Evolutionary conservation across 2,888 invertebrate genomes (phyloP).

Genomic region (Coleophora deauratella): DNA sequence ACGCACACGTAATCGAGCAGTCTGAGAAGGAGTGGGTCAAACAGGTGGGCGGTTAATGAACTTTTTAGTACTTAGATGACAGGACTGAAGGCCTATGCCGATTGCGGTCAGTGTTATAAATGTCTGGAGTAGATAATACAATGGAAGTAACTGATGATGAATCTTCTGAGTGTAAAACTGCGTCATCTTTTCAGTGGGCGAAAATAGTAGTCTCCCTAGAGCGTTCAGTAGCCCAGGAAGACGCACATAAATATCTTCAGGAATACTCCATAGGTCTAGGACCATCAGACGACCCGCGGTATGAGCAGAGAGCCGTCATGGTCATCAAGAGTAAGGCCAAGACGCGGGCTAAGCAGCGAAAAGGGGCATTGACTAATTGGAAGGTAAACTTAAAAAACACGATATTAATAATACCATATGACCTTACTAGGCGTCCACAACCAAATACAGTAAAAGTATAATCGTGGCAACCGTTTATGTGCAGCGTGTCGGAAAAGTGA

Average conservation of each 20-base stretch:
- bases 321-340: conserved; percentile 98
- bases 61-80: no score
- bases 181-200: conserved; percentile 90
- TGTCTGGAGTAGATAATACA: no score
- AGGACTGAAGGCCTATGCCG: no score
- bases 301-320: conserved; percentile 95
- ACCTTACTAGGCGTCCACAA: no score
- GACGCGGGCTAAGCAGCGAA: conserved; percentile 95
- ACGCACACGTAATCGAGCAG: conserved; percentile 97
- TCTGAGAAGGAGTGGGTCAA: conserved; percentile 99
- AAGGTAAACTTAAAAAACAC: conserved; percentile 77
- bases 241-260: conserved; percentile 92
- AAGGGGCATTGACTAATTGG: conserved; percentile 97
- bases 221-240: conserved; percentile 91
- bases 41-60: conserved; percentile 71
- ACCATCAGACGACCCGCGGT: conserved; percentile 86
- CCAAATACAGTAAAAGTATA: no score
- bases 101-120: no score
- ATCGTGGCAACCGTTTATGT: conserved; percentile 11
- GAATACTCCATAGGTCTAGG: conserved; percentile 96
- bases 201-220: conserved; percentile 98
- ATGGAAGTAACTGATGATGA: no score
- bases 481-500: conserved; percentile 90
- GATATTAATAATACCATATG: no score
- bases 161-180: no score